Conservation (phyloP, 37 sponge, comb jelly and placozoan species). For the Spongilla lacustris region DNA sequence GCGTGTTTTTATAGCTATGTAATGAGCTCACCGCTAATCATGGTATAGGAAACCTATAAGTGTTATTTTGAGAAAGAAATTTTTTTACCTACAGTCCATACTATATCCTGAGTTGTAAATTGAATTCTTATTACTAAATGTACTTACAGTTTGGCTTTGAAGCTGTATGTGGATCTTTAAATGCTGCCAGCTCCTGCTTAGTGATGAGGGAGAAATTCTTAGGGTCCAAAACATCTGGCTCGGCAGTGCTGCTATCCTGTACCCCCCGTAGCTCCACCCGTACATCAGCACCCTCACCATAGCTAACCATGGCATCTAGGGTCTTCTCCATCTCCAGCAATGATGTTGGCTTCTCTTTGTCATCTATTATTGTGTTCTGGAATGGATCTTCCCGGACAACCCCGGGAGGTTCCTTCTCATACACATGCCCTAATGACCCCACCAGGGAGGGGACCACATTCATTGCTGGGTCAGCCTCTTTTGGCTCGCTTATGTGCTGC, state of each 20-base stretch:
- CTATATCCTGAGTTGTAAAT: too few relatives aligned
- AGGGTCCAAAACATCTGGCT: background rate
- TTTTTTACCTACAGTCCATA: too few relatives aligned
- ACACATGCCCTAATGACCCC: slow-evolving; percentile 61
- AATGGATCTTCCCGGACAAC: slow-evolving; percentile 42
- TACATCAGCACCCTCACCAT: background rate
- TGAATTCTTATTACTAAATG: too few relatives aligned
- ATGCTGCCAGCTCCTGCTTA: too few relatives aligned
- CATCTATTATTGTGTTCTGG: slow-evolving; percentile 44
- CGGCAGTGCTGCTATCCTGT: background rate
- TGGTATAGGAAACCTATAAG: too few relatives aligned
- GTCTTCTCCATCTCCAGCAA: slow-evolving; percentile 61
- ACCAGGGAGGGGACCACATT: slow-evolving; percentile 72
- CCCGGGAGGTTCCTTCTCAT: slow-evolving; percentile 42
- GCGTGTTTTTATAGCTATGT: too few relatives aligned
- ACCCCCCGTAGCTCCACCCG: background rate
- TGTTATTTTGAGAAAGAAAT: too few relatives aligned
- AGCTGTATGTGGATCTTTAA: too few relatives aligned
- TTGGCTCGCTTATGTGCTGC: slow-evolving; percentile 45
- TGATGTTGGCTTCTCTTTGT: slow-evolving; percentile 33
- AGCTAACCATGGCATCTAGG: slow-evolving; percentile 44
- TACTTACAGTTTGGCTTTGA: too few relatives aligned
- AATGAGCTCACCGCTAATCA: too few relatives aligned
- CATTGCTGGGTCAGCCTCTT: slow-evolving; percentile 42
- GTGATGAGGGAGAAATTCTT: too few relatives aligned